phyloP scores from a whole-genome alignment of 2,113 vertebrate species.

The Haplotaxodon microlepis region DNA sequence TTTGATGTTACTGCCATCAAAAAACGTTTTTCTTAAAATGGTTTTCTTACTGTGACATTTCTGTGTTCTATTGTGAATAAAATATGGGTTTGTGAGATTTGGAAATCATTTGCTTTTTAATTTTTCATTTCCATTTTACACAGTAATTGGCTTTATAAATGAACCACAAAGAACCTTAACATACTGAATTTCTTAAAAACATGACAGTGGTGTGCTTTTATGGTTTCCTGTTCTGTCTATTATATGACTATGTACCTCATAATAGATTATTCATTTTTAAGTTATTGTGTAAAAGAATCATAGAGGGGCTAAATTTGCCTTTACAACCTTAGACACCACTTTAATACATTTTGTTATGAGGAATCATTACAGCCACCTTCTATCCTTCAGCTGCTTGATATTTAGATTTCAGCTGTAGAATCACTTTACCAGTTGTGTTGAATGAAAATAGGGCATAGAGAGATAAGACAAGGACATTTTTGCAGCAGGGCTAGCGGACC shows the following conservation, averaged over 20 bases:
- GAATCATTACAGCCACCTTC: background rate
- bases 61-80: background rate
- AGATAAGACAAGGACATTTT: background rate
- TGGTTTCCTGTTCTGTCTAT: background rate
- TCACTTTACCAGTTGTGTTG: background rate
- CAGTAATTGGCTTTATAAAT: background rate
- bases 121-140: background rate
- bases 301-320: background rate
- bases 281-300: background rate
- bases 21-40: background rate
- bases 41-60: background rate
- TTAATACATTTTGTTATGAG: background rate
- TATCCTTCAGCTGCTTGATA: background rate
- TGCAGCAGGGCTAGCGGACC: background rate
- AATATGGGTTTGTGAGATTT: background rate
- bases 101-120: background rate
- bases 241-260: background rate
- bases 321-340: background rate
- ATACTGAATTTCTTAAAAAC: background rate
- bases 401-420: background rate
- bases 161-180: background rate
- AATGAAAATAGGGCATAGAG: fast-evolving
- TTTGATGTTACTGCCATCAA: background rate
- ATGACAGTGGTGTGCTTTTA: background rate
- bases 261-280: background rate